phyloP scores from a whole-genome alignment of 2,888 invertebrate genomes.

The Punctoribates punctum region DNA sequence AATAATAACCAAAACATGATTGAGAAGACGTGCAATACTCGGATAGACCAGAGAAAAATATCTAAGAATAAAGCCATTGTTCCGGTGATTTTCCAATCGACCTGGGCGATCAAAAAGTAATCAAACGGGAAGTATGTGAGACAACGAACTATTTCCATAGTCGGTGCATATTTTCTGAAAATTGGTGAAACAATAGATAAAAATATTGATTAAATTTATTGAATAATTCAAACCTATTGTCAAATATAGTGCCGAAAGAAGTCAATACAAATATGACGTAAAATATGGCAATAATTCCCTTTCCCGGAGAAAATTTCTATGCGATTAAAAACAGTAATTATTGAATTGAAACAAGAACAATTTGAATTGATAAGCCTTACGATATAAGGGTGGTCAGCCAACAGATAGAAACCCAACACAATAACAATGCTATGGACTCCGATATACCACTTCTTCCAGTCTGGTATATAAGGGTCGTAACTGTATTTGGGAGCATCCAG shows the following conservation, averaged over 20 bases:
- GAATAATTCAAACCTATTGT: conserved; percentile 24
- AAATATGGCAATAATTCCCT: conserved; percentile 32
- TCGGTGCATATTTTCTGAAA: background rate
- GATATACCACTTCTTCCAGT: conserved; percentile 36
- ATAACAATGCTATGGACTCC: conserved; percentile 11
- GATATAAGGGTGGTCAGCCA: conserved; percentile 39
- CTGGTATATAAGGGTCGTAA: conserved; percentile 28
- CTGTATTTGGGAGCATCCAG: conserved; percentile 31
- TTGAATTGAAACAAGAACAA: too few relatives aligned
- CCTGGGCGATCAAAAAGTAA: background rate
- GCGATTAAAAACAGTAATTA: background rate
- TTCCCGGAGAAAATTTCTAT: conserved; percentile 17
- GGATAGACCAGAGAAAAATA: background rate
- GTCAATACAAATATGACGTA: conserved; percentile 38
- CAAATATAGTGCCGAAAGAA: conserved; percentile 39
- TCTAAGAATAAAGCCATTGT: background rate
- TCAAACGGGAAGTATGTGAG: background rate
- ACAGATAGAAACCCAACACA: conserved; percentile 1
- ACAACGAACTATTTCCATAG: background rate
- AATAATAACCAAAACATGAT: background rate
- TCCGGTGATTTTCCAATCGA: background rate
- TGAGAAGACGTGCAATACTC: background rate
- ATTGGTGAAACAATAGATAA: too few relatives aligned
- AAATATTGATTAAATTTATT: background rate
- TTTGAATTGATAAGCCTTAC: too few relatives aligned